Evolutionary conservation across 2,888 invertebrate genomes (phyloP), one percentile per base, ranked within the genome.

Genomic region (Agrenia bidenticulata): DNA sequence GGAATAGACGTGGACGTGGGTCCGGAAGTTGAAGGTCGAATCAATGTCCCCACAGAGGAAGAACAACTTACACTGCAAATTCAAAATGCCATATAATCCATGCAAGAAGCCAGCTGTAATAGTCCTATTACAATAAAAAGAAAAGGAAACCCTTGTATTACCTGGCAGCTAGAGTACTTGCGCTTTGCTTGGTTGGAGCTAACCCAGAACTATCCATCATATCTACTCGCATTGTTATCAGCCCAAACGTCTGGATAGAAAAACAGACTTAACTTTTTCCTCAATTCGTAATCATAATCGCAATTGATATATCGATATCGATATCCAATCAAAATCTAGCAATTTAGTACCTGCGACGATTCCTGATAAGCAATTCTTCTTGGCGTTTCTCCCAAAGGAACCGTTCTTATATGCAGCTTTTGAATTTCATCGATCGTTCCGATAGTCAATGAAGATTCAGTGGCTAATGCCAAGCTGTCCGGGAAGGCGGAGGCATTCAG

Each of bases 391-490:
- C 93, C 92, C 1, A 99, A 82, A 0, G 94, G 92, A 21, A 99
- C 94, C 0, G 96, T 96, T 63, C 98, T 84, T 76, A 98, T 98
- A 81, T 98, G 98, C 19, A 98, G 82, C 79, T 98, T 98, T 80
- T 98, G 97, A 72, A 98, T 98, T 81, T 98, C 97, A 81, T 98
- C 98, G 77, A 98, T 97, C 0, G 95, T 96, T 67, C 97, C 97
- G 79, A 99, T 92, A 0, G 96, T 92, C 1, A 96, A 87, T 2
- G 89, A 89, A 74, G 87, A 90, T 78, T 93, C 92, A 21, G 92
- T 94, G 0, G 93, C 91, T 72, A 95, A 81, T 7, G 94, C 94
- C 80, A 96, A 84, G 80, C 89, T 89, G 82, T 97, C 95, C 0
- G 94, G 92, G 80, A 97, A 99, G 0, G 94, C 92, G 77, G 91